Percentiles rank a stretch among this genome's conserved stretches.
Conservation (phyloP, 2,888 invertebrate genomes). For the Neoaliturus tenellus region DNA sequence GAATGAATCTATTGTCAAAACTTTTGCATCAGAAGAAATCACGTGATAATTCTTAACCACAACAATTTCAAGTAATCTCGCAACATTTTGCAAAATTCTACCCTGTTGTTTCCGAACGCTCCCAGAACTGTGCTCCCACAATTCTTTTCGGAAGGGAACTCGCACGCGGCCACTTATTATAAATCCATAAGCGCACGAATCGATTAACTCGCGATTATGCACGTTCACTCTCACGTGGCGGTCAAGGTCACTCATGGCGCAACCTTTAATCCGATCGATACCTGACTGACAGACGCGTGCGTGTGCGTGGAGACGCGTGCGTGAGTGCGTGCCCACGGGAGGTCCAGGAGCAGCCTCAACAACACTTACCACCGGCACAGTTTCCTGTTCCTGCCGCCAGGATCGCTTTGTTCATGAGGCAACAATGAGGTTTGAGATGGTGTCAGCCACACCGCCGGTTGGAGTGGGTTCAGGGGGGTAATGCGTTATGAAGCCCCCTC, state of each 20-base stretch:
- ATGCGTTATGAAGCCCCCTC: background rate
- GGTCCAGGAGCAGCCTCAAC: background rate
- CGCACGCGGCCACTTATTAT: background rate
- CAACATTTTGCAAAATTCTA: too few species aligned
- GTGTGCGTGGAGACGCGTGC: background rate
- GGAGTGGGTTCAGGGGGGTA: constrained; percentile 3
- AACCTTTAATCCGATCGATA: background rate
- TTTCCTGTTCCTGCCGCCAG: background rate
- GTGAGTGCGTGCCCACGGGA: background rate
- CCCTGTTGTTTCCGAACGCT: too few species aligned
- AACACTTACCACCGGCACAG: background rate
- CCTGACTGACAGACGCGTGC: background rate
- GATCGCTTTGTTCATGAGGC: background rate
- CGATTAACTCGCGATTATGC: background rate
- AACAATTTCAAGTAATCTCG: too few species aligned
- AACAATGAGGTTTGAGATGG: background rate
- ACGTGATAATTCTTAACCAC: too few species aligned
- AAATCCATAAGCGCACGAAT: background rate
- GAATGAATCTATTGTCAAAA: too few species aligned
- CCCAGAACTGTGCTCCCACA: too few species aligned
- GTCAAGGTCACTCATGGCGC: background rate
- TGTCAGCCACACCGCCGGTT: background rate
- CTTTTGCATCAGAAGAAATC: too few species aligned
- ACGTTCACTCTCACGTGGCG: background rate
- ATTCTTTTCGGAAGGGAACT: too few species aligned